Base-by-base conservation (phyloP, 2,888 invertebrate genomes). In the Campoplex nolae region DNA sequence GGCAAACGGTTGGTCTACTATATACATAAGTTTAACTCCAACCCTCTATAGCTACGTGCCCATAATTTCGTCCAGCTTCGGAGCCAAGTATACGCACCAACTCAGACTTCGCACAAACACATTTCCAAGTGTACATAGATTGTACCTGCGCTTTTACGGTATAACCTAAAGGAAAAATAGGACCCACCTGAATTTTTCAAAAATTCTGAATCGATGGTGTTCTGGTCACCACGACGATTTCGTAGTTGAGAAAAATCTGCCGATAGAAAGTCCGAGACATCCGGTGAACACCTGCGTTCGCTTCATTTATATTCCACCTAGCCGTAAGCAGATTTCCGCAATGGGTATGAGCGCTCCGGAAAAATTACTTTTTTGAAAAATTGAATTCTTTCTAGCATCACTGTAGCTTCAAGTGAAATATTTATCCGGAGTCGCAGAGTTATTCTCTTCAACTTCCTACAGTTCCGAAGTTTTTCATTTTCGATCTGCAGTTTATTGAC, bases 91-190 rank as follows among this genome's bases (percentile, higher is more conserved):
- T 28, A 73, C 58, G 42, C 35, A 73, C 65, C 38, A 28, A 62
- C 18, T 4, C 51, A 7, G 16, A 62, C 32, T 32, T 32, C 16
- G 7, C 62, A 62, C 16, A 62, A 62, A 62, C 62, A 32, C 16
- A 62, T 28, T 32, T 32, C 58, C 6, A 32, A 11, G 28, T 32
- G 32, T 62, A 56, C 28, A 56, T 56, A 73, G 45, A 28, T 42
- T 45, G 38, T 70, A 81, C 83, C 83, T 86, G 86, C 42, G 58
- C 65, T 81, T 86, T 86, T 86, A 86, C 76, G 73, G 73, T 68
- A n/a, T 38, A 45, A 71, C 56, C 73, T 35, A 54, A 48, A 32
- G 70, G 42, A 79, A 54, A 71, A 28, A 71, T 62, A 28, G 35
- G n/a, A 35, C 58, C 42, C 86, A 83, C 86, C 83, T 83, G 77